These are phyloP conservation scores for Acanthurus lineatus DNA, from an alignment of 2,797 vertebrate genomes.

Conservation along the genomic window DNA sequence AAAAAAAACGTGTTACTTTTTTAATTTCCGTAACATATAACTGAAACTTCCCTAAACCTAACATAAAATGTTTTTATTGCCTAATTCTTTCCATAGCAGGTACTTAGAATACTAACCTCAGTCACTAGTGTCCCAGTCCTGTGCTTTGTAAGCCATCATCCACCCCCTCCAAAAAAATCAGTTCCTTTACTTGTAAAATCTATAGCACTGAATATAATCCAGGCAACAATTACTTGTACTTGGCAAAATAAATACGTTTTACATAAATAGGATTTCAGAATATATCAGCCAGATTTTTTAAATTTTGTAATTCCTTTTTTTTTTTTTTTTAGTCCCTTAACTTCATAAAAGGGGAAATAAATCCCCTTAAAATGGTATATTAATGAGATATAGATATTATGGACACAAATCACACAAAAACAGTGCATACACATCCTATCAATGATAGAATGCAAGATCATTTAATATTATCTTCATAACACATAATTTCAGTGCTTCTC, in stretches of 20 bases:
- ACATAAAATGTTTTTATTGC: not conserved
- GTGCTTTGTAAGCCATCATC: not conserved
- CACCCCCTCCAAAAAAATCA: not conserved
- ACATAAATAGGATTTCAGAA: not conserved
- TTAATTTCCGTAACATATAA: not conserved
- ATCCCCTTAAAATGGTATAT: not conserved
- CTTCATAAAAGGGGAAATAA: not conserved
- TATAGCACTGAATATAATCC: not conserved
- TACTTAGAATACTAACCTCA: not conserved
- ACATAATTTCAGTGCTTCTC: constrained; percentile 4
- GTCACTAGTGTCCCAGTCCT: not conserved
- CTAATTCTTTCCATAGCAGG: not conserved
- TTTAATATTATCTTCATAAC: constrained; percentile 6
- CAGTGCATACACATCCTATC: not conserved
- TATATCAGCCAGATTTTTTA: not conserved
- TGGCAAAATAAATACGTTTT: not conserved
- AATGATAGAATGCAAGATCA: not conserved
- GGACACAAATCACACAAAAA: not conserved
- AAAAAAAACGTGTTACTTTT: not conserved
- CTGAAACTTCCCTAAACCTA: not conserved
- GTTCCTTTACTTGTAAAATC: not conserved
- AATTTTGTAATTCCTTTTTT: not conserved
- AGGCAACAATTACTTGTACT: not conserved
- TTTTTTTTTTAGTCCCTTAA: not conserved
- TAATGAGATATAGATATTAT: not conserved